These are phyloP conservation scores for Copidosoma floridanum DNA, from an alignment of 1,140 invertebrate species.

Conservation along the genomic window DNA sequence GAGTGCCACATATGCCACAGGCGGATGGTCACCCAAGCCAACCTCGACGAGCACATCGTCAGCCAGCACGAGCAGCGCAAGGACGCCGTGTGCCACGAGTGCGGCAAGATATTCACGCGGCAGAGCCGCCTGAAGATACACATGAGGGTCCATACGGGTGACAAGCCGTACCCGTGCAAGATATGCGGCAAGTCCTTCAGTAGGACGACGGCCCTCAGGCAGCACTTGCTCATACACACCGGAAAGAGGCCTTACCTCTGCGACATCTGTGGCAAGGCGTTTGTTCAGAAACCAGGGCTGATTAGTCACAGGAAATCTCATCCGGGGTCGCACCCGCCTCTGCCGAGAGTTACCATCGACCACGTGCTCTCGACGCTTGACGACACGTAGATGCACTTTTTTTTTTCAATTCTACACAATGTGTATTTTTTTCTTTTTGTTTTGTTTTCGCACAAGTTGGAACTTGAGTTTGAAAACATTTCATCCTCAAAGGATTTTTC, in stretches of 20 bases:
- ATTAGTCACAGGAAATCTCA: constrained; percentile 69
- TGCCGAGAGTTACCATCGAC: constrained; percentile 50
- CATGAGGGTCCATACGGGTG: constrained; percentile 63
- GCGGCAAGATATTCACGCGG: constrained; percentile 60
- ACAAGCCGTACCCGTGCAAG: constrained; percentile 62
- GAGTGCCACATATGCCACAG: constrained; percentile 52
- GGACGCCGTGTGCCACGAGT: constrained; percentile 58
- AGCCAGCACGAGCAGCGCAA: constrained; percentile 52
- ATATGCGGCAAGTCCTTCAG: constrained; percentile 62
- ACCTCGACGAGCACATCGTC: constrained; percentile 56
- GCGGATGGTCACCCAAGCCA: constrained; percentile 53
- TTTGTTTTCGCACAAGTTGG: too few species aligned
- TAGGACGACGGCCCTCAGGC: constrained; percentile 48
- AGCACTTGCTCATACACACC: constrained; percentile 77
- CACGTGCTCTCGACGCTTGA: constrained; percentile 47
- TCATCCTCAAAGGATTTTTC: too few species aligned
- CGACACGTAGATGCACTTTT: not conserved
- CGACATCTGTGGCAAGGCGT: constrained; percentile 75
- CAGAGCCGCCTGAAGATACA: constrained; percentile 64
- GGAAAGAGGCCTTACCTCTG: constrained; percentile 83
- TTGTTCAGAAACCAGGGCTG: constrained; percentile 65
- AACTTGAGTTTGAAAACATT: too few species aligned
- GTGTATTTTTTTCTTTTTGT: too few species aligned
- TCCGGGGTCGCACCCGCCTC: constrained; percentile 48
- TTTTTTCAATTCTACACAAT: constrained; percentile 5